Conservation (phyloP, 2,113 vertebrate species). For the Muscicapa adusta region DNA sequence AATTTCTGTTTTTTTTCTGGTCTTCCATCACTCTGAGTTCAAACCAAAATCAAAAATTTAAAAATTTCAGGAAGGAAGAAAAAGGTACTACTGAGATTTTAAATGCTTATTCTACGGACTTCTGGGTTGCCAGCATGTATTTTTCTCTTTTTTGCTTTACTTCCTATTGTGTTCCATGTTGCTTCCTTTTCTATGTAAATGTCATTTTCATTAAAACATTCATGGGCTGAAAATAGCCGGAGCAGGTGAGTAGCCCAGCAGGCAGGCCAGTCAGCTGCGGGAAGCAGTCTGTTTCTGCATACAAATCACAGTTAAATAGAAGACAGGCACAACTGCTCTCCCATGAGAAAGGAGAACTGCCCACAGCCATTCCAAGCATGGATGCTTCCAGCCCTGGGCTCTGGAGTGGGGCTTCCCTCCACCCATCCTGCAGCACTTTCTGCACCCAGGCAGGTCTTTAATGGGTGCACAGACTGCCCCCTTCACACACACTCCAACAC, state of each 20-base stretch:
- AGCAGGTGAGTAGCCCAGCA: conserved; percentile 49
- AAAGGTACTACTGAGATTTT: neutral
- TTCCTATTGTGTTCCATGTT: neutral
- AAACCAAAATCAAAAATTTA: neutral
- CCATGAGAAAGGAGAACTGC: neutral
- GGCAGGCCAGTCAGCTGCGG: neutral
- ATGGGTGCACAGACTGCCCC: neutral
- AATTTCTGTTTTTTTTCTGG: neutral
- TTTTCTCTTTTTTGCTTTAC: neutral
- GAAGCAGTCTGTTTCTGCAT: neutral
- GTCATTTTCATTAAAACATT: neutral
- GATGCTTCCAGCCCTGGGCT: neutral
- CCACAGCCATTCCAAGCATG: neutral
- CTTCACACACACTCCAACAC: neutral
- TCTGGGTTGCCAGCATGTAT: neutral
- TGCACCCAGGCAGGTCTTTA: neutral
- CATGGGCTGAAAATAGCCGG: neutral
- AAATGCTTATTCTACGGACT: neutral
- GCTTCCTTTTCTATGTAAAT: neutral
- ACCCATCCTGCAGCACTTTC: neutral
- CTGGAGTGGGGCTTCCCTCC: neutral
- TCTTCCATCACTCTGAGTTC: neutral
- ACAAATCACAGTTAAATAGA: neutral
- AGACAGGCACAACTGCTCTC: neutral
- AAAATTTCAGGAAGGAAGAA: neutral